Evolutionary conservation across 2,113 vertebrate species (phyloP), one percentile per base, ranked within the genome.

Genomic region (Macrotus californicus): DNA sequence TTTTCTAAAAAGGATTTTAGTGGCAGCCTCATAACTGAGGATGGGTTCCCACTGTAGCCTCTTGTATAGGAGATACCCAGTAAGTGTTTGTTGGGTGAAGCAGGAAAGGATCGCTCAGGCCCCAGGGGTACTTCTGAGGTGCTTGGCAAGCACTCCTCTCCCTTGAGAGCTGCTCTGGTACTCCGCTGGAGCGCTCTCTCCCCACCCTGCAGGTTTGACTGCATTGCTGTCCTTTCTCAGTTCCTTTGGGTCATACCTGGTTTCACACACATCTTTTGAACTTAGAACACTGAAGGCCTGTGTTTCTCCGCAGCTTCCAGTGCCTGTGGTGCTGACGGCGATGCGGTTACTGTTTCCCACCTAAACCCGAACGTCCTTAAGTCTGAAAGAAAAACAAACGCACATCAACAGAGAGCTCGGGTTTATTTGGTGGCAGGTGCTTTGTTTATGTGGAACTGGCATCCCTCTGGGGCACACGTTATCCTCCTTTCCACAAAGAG

Each of bases 261-360:
- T 50, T 87, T 93, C 73, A n/a, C 34, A 69, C 21, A 88, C 86
- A 66, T 88, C 76, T 88, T 90, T 75, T 69, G 36, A 96, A 94
- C 72, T 80, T 75, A 70, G n/a, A 87, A 79, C 89, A 83, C 41
- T 0, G 6, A 91, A 76, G 29, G 4, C 41, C 56, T 85, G 76
- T 43, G 34, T 36, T 34, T 59, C 73, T 91, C 87, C 89, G 83
- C 26, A 90, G 91, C 61, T 95, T 80, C 81, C 3, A 50, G 48
- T 67, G 69, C 88, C 50, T 11, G 1, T 2, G 10, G 34, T 19
- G 41, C 76, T 64, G 67, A 48, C 48, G 83, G 89, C 22, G 19
- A 8, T 3, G n/a, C 59, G 64, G 86, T 88, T 95, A 89, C 91
- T 94, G 75, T 88, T 93, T 91, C 93, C 56, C 39, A 41, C 16